Evolutionary conservation across 2,888 invertebrate species (phyloP).

Genomic region (Willowsia nigromaculata): DNA sequence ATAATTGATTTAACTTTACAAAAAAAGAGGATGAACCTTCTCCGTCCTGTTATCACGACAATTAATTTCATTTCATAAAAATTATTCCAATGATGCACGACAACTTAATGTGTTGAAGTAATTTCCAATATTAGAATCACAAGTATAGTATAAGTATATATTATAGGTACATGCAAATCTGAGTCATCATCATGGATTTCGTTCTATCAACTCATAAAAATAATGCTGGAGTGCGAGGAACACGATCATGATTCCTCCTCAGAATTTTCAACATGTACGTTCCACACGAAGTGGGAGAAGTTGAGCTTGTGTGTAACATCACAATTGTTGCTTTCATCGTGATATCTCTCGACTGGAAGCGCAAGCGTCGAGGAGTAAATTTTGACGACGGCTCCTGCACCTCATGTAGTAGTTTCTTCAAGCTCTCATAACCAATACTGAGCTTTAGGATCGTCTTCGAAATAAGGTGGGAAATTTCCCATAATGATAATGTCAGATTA

Average conservation of each 20-base stretch:
- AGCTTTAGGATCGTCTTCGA: background rate
- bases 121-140: background rate
- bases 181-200: too few species aligned
- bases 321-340: constrained; percentile 13
- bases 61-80: background rate
- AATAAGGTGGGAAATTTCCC: constrained; percentile 65
- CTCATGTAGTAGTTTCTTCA: too few species aligned
- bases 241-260: background rate
- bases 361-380: background rate
- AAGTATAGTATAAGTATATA: background rate
- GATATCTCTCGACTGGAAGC: background rate
- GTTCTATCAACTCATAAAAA: too few species aligned
- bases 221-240: background rate
- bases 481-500: constrained; percentile 19
- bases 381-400: background rate
- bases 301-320: background rate
- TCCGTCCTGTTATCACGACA: background rate
- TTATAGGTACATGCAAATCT: too few species aligned
- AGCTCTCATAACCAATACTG: too few species aligned
- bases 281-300: background rate
- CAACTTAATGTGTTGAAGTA: background rate
- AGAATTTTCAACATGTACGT: background rate
- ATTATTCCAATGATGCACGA: background rate
- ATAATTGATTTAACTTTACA: background rate
- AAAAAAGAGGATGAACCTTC: background rate